phyloP scores from a whole-genome alignment of 2,113 vertebrate genomes.

The Trichechus manatus region DNA sequence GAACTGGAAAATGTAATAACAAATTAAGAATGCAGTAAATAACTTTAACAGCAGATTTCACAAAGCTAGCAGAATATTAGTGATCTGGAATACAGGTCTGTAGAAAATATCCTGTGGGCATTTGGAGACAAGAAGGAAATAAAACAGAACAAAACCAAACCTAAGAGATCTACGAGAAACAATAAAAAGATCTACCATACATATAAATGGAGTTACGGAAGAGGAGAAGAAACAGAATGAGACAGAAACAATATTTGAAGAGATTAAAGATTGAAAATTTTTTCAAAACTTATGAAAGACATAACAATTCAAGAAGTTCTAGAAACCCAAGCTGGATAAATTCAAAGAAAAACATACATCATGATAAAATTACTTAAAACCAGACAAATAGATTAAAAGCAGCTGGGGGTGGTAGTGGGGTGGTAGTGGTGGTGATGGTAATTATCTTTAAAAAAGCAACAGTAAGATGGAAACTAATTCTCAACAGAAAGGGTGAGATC shows the following conservation, averaged over 20 bases:
- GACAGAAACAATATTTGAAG: neutral
- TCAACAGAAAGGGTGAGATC: neutral
- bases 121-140: neutral
- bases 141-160: neutral
- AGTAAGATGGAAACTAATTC: slow-evolving; percentile 12
- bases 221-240: neutral
- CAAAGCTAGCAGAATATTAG: neutral
- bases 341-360: neutral
- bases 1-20: neutral
- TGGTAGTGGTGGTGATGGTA: neutral
- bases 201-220: neutral
- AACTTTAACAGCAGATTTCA: neutral
- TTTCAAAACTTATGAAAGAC: neutral
- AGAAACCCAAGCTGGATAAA: neutral
- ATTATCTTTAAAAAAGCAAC: neutral
- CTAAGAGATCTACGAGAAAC: neutral
- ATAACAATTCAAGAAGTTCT: neutral
- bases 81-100: slow-evolving; percentile 11
- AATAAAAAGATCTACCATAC: neutral
- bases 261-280: neutral
- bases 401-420: too few species aligned
- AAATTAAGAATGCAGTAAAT: neutral
- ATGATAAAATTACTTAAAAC: neutral
- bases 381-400: neutral
- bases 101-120: neutral